These are phyloP conservation scores for Margarornis squamiger DNA, from an alignment of 2,797 vertebrate genomes.

Conservation along the genomic window DNA sequence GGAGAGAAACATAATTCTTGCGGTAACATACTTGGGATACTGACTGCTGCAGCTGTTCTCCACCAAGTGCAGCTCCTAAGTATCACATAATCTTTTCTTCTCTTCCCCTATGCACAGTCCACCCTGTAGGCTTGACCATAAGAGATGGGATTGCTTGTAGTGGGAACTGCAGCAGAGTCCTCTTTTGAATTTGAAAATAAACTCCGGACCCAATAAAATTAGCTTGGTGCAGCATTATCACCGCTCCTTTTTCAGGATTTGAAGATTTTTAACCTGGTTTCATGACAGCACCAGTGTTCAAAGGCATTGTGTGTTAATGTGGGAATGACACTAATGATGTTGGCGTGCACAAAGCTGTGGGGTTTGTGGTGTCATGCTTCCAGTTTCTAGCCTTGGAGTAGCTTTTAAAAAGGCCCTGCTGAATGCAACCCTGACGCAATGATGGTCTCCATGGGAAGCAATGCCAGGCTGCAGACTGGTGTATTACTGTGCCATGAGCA, in stretches of 20 bases:
- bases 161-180: not conserved
- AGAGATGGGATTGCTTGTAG: not conserved
- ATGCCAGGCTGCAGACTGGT: not conserved
- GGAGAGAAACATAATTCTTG: constrained; percentile 24
- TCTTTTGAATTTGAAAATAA: not conserved
- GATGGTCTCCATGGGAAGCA: not conserved
- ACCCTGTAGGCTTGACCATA: not conserved
- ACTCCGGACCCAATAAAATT: not conserved
- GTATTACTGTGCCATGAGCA: not conserved
- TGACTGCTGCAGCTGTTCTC: constrained; percentile 10
- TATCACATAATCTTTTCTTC: not conserved
- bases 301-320: not conserved
- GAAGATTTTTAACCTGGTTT: not conserved
- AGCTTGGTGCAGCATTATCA: not conserved
- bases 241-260: not conserved
- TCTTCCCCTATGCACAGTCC: not conserved
- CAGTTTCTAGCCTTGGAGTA: not conserved
- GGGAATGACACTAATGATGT: not conserved
- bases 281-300: not conserved
- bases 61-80: not conserved
- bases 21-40: not conserved
- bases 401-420: not conserved
- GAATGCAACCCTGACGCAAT: not conserved
- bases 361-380: not conserved
- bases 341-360: not conserved